A percentile compares a stretch with the other conserved stretches of the same genome.
phyloP scores from a whole-genome alignment of 2,797 vertebrate species.

The Streptopelia turtur region DNA sequence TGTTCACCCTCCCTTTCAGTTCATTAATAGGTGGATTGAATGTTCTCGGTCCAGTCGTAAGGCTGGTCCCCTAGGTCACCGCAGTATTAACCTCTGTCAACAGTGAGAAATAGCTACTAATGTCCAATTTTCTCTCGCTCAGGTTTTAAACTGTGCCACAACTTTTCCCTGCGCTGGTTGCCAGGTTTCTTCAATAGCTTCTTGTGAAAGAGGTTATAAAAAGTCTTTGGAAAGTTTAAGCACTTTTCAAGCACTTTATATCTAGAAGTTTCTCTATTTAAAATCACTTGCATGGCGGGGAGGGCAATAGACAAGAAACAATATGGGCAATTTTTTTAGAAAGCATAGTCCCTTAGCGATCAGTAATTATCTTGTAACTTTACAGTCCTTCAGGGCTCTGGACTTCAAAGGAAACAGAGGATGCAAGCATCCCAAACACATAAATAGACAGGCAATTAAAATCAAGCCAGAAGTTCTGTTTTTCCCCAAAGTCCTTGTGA shows the following conservation, averaged over 20 bases:
- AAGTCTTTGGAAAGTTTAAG: background rate
- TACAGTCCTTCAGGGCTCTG: background rate
- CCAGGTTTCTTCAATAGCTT: background rate
- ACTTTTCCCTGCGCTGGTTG: background rate
- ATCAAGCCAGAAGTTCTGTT: background rate
- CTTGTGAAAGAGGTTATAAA: background rate
- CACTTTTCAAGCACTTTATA: background rate
- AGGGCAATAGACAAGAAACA: background rate
- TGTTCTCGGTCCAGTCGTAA: background rate
- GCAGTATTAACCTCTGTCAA: constrained; percentile 36
- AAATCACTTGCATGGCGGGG: background rate
- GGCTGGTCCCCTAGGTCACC: background rate
- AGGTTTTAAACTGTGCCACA: background rate
- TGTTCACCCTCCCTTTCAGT: background rate
- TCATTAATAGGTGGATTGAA: background rate
- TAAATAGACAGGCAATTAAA: constrained; percentile 25
- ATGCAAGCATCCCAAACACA: background rate
- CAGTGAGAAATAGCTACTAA: constrained; percentile 19
- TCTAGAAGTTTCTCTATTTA: background rate
- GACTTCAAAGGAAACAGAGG: background rate
- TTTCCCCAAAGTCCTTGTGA: constrained; percentile 31
- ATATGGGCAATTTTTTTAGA: background rate
- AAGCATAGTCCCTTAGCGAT: background rate
- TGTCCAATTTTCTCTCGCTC: background rate
- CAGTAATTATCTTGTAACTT: background rate